These are phyloP conservation scores for Mionectes macconnelli DNA, from an alignment of 2,113 vertebrate genomes.

Conservation along the genomic window DNA sequence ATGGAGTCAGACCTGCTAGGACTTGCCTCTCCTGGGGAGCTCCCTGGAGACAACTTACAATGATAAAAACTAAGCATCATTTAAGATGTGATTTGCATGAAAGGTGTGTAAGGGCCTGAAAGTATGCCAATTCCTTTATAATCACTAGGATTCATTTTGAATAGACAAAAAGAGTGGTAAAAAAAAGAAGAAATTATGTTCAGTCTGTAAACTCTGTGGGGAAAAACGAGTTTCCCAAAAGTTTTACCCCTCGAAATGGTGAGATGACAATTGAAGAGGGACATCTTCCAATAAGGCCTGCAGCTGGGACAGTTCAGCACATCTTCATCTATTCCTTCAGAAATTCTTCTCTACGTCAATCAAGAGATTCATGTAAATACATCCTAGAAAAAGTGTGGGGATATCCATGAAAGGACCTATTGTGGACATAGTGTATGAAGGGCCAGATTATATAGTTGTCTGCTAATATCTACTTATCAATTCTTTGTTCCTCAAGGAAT, in stretches of 20 bases:
- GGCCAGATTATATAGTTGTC: background rate
- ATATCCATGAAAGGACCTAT: background rate
- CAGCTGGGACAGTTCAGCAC: background rate
- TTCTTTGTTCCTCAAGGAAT: background rate
- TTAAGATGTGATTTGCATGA: background rate
- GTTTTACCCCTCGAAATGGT: background rate
- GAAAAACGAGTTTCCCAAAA: accelerated
- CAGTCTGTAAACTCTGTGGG: background rate
- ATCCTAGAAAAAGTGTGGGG: background rate
- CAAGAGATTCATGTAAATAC: background rate
- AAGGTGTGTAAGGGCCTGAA: background rate
- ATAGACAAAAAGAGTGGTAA: background rate
- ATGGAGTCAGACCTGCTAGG: background rate
- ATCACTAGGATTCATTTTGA: background rate
- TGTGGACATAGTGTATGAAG: background rate
- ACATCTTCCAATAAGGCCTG: background rate
- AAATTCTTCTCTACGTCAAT: background rate
- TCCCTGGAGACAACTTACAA: background rate
- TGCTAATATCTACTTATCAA: background rate
- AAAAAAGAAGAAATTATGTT: background rate
- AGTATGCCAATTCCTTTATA: background rate
- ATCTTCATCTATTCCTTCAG: background rate
- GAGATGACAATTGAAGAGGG: background rate
- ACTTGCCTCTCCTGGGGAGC: background rate
- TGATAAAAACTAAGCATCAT: background rate